These are phyloP conservation scores for Scaptomyza cyrtandrae DNA, from an alignment of 2,888 invertebrate genomes.

Conservation along the genomic window DNA sequence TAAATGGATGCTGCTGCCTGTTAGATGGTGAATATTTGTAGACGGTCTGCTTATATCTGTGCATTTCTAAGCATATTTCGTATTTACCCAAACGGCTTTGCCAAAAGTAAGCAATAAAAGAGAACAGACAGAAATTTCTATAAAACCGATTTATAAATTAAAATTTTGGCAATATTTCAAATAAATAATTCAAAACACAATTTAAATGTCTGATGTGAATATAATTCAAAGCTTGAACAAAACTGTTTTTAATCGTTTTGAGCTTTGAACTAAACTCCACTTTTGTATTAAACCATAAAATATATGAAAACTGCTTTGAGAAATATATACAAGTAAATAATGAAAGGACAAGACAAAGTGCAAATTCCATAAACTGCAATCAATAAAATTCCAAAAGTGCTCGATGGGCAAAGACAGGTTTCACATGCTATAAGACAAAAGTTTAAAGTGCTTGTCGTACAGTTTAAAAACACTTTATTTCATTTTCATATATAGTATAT, in stretches of 20 bases:
- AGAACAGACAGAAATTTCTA: neutral
- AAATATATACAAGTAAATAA: neutral
- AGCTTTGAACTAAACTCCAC: neutral
- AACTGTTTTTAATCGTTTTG: neutral
- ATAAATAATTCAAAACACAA: slow-evolving; percentile 7
- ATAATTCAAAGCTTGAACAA: neutral
- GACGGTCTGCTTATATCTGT: slow-evolving; percentile 30
- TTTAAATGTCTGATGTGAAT: slow-evolving; percentile 5
- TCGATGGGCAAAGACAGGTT: neutral
- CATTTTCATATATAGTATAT: slow-evolving; percentile 35
- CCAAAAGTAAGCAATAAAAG: neutral
- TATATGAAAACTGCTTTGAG: neutral
- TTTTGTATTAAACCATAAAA: neutral
- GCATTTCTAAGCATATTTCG: slow-evolving; percentile 40
- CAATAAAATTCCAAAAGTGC: slow-evolving; percentile 1
- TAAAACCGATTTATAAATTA: neutral
- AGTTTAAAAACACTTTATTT: slow-evolving; percentile 49
- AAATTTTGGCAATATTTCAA: neutral
- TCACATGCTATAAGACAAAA: neutral
- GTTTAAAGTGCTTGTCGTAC: slow-evolving; percentile 10
- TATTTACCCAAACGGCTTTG: slow-evolving; percentile 32
- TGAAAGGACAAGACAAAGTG: neutral
- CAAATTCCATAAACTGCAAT: slow-evolving; percentile 1
- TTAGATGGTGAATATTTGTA: slow-evolving; percentile 35
- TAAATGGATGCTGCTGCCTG: slow-evolving; percentile 55